Evolutionary conservation across 2,888 invertebrate genomes (phyloP), one percentile per base, ranked within the genome.

Genomic region (Ophonus ardosiacus): DNA sequence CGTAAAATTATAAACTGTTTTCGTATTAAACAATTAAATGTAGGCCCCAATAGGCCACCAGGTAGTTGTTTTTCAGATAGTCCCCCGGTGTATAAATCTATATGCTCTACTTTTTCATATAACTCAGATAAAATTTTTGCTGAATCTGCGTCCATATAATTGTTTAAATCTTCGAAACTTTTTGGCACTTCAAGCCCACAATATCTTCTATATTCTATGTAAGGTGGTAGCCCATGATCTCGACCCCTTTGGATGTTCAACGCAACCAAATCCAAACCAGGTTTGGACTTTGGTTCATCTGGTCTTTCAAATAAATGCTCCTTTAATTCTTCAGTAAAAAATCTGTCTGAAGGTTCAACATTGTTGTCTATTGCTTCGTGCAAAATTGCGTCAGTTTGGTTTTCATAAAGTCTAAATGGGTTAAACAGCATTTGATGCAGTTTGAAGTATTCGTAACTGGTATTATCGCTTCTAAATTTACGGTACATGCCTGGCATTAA

Each of bases 21-120:
- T 0, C 96, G 93, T 71, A 98, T 92, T 86, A 98, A 92, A 89
- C 98, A 98, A 17, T 95, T 95, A 81, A 98, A 94, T 0, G 97
- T 96, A 0, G 98, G 96, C 0, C 98, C 98, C 79, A 98, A 93
- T 18, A 97, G 93, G 0, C 96, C 95, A 2, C 93, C 96, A 88
- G 92, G 91, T 84, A 93, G 89, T 0, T 96, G 96, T 8, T 93
- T 93, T 89, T 98, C 98, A 13, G 97, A 96, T 57, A 98, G 90
- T 0, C 96, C 96, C 0, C 98, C 98, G 0, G 97, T 96, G 91
- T 97, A 98, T 38, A 98, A 90, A 90, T 98, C 98, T 40, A 98
- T 94, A 90, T 98, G 98, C 5, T 96, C 95, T 0, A 97, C 96
- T 40, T 93, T 90, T 21, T 94, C 92, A 89, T 96, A 97, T 84